Evolutionary conservation across 2,888 invertebrate genomes (phyloP), one percentile per base, ranked within the genome.

Genomic region (Pristionchus entomophagus): DNA sequence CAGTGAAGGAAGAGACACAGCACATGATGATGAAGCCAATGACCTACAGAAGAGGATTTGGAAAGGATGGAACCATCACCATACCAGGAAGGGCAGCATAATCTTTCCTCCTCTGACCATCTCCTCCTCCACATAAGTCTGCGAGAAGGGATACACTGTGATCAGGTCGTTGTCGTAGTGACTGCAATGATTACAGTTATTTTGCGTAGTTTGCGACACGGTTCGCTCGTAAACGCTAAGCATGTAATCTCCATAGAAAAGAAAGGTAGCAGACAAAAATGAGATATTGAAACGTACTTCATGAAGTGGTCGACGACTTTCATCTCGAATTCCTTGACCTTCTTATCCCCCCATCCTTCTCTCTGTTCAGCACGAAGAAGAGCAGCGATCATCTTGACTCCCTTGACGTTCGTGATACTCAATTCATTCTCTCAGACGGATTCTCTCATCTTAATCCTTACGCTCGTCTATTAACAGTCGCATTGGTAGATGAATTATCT

Each of bases 21-120:
- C 90, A 90, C 92, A 92, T 92, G 41, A 92, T 89, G 32, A 91
- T 85, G 88, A 92, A 92, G 29, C 92, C 92, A 78, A 92, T 90
- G 29, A 88, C 87, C 65, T 91, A 81, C n/a, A 65, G 90, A 90
- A 14, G 10, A 26, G 2, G 90, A 91, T 2, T 91, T 59, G 10
- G 90, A 59, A 69, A 32, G 32, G 3, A 35, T 12, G 10, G 35
- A 29, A 3, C 2, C 4, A 29, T 26, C 10, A 0, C 4, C 83
- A 8, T 53, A 89, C 89, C n/a, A 89, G 84, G 38, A 88, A 89
- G 3, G 90, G 89, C 12, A 90, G 86, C 88, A 90, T 88, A 41
- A 88, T 89, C 59, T 77, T 78, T 10, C 88, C 88, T 26, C 89
- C 89, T 56, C 92, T 87, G 59, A 92, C 92, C 92, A 92, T 92